Percentiles rank a stretch among this genome's conserved stretches.
These are phyloP conservation scores for Fukomys damarensis DNA, from an alignment of 2,113 vertebrate species.

Conservation along the genomic window DNA sequence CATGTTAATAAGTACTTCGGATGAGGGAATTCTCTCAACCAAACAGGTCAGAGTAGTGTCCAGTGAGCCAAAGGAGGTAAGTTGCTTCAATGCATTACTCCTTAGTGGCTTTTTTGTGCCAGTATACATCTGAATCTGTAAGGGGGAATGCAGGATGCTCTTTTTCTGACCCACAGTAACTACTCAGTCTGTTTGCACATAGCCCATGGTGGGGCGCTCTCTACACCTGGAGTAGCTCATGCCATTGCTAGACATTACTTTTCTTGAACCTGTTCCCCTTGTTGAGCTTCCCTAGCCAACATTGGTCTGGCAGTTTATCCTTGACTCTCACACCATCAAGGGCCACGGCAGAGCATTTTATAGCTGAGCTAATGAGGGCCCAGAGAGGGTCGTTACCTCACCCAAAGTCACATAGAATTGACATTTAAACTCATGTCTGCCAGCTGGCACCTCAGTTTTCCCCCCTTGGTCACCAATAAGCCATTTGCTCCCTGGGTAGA, in stretches of 20 bases:
- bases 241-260: background rate
- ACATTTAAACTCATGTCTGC: background rate
- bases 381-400: background rate
- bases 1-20: background rate
- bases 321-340: background rate
- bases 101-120: background rate
- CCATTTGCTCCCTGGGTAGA: background rate
- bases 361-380: background rate
- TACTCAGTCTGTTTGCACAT: too few relatives aligned
- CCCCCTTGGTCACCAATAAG: background rate
- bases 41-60: background rate
- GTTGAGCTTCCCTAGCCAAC: background rate
- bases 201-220: background rate
- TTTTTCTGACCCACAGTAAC: background rate
- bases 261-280: background rate
- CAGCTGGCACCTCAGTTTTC: background rate
- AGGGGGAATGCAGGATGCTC: background rate
- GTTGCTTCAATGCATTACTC: background rate
- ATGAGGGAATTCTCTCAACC: background rate
- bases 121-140: background rate
- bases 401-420: background rate
- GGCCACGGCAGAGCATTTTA: constrained; percentile 1
- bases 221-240: background rate
- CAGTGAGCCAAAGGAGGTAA: background rate
- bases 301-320: background rate